These are phyloP conservation scores for Philopedon plagiatum DNA, from an alignment of 2,888 invertebrate genomes.

Conservation along the genomic window DNA sequence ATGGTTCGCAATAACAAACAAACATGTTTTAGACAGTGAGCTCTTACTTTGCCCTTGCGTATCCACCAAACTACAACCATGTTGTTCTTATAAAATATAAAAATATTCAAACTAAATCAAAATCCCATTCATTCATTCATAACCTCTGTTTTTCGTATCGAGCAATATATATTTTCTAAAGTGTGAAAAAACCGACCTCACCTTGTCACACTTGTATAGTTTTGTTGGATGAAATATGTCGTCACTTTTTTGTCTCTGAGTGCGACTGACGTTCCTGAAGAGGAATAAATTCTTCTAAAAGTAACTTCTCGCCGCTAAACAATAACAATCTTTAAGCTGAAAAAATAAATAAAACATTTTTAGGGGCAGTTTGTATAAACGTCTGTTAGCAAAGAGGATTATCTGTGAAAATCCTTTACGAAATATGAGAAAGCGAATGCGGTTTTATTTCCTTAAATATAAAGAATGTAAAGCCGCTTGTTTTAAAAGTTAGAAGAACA, in stretches of 20 bases:
- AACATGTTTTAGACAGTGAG: too few species aligned
- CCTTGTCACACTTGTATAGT: neutral
- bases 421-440: constrained; percentile 9
- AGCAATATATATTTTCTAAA: neutral
- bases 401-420: constrained; percentile 30
- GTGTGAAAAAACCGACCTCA: neutral
- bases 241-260: constrained; percentile 1
- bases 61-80: too few species aligned
- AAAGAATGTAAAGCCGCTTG: constrained; percentile 41
- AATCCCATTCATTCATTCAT: too few species aligned
- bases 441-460: constrained; percentile 32
- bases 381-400: constrained; percentile 46
- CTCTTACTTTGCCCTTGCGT: too few species aligned
- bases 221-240: neutral
- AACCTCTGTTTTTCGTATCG: too few species aligned
- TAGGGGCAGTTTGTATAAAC: constrained; percentile 41
- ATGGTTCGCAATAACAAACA: too few species aligned
- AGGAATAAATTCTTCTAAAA: constrained; percentile 16
- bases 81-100: too few species aligned
- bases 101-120: too few species aligned
- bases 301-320: constrained; percentile 16
- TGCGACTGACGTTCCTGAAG: constrained; percentile 11
- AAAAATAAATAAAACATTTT: constrained; percentile 48
- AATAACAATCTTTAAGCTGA: constrained; percentile 23
- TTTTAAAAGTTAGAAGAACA: constrained; percentile 24